These are phyloP conservation scores for Syngnathus scovelli DNA, from an alignment of 2,113 vertebrate species.

Conservation along the genomic window DNA sequence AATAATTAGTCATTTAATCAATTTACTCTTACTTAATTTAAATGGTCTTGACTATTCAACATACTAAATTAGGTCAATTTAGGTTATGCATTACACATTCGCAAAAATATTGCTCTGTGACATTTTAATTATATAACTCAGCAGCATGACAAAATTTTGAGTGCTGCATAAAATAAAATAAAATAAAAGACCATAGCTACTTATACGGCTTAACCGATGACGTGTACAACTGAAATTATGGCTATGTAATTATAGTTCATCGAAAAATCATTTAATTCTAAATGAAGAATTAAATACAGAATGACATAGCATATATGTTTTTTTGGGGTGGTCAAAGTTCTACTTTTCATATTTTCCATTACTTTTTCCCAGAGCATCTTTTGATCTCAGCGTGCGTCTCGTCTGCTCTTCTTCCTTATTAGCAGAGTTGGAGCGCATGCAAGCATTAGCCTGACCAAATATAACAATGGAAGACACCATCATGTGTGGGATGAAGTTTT, in stretches of 20 bases:
- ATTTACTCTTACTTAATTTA: too few relatives aligned
- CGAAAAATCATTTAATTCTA: not conserved
- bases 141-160: not conserved
- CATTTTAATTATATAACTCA: not conserved
- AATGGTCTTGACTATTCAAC: not conserved
- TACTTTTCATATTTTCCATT: conserved; percentile 45
- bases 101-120: not conserved
- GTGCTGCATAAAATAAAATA: not conserved
- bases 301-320: conserved; percentile 20
- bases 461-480: conserved; percentile 49
- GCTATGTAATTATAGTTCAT: not conserved
- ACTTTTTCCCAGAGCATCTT: conserved; percentile 57
- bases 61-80: not conserved
- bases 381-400: conserved; percentile 62
- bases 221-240: not conserved
- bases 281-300: conserved; percentile 5
- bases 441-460: conserved; percentile 53
- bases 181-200: not conserved
- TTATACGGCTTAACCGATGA: not conserved
- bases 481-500: conserved; percentile 48
- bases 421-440: conserved; percentile 35
- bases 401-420: conserved; percentile 54
- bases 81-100: too few relatives aligned
- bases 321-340: conserved; percentile 27
- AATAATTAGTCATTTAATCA: too few relatives aligned